Percentiles rank a stretch among this genome's conserved stretches.
Evolutionary conservation across 2,113 vertebrate genomes (phyloP).

Genomic region (Anguilla japonica): DNA sequence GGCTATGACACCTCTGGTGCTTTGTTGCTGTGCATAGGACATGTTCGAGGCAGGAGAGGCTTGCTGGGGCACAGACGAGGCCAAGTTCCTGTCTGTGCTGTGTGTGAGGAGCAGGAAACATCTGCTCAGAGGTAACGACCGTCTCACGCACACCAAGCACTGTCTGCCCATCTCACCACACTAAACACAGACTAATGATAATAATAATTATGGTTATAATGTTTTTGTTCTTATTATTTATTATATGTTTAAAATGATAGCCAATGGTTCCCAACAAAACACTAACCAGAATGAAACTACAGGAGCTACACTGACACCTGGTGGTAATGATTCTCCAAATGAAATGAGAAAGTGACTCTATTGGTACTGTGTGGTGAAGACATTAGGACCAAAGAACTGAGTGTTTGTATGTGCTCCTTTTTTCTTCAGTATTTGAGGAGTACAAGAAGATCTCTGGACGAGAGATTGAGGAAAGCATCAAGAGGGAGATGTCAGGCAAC

Average conservation of each 20-base stretch:
- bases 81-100: conserved; percentile 86
- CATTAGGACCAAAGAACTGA: no score
- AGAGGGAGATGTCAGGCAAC: conserved; percentile 91
- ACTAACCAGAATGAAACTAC: neutral
- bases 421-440: conserved; percentile 82
- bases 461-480: conserved; percentile 93
- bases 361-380: neutral
- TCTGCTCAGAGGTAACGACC: conserved; percentile 78
- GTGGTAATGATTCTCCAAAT: neutral
- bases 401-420: neutral
- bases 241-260: neutral
- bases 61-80: conserved; percentile 92
- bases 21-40: conserved; percentile 61
- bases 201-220: no score
- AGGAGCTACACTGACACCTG: neutral
- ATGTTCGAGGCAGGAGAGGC: conserved; percentile 94
- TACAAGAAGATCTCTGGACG: conserved; percentile 82
- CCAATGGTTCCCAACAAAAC: neutral
- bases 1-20: neutral
- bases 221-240: neutral
- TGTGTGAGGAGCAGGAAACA: conserved; percentile 86
- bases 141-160: neutral
- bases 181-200: neutral
- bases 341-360: neutral
- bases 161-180: neutral